Evolutionary conservation across 2,888 invertebrate species (phyloP).

Genomic region (Drosophila aldrichi): DNA sequence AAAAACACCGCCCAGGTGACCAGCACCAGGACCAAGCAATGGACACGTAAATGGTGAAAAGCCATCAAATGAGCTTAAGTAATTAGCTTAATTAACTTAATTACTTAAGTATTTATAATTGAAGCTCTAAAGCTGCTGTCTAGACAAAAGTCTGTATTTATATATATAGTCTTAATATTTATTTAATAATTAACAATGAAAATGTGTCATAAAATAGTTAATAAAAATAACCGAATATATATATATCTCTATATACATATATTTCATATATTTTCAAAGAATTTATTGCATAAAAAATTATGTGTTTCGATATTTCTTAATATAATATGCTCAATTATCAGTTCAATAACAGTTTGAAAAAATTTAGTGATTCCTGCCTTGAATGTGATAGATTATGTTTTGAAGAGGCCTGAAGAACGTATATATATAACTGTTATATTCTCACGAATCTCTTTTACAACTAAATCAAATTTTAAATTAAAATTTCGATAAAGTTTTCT

Average conservation of each 20-base stretch:
- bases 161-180: slow-evolving; percentile 37
- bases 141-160: background rate
- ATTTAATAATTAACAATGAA: slow-evolving; percentile 15
- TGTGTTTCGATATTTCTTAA: too few relatives aligned
- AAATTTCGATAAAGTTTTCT: background rate
- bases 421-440: too few relatives aligned
- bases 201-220: slow-evolving; percentile 1
- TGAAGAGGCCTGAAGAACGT: too few relatives aligned
- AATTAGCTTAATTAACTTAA: background rate
- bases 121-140: background rate
- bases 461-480: too few relatives aligned
- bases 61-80: background rate
- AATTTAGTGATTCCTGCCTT: too few relatives aligned
- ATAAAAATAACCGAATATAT: background rate
- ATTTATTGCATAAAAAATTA: background rate
- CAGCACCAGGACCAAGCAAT: slow-evolving; percentile 12
- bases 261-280: background rate
- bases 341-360: too few relatives aligned
- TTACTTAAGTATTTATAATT: background rate
- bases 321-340: too few relatives aligned
- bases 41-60: slow-evolving; percentile 17
- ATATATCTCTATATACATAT: background rate
- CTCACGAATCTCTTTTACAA: too few relatives aligned
- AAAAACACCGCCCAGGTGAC: slow-evolving; percentile 47
- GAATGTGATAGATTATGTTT: too few relatives aligned